These are phyloP conservation scores for Tineola bisselliella DNA, from an alignment of 2,888 invertebrate species.

Conservation along the genomic window DNA sequence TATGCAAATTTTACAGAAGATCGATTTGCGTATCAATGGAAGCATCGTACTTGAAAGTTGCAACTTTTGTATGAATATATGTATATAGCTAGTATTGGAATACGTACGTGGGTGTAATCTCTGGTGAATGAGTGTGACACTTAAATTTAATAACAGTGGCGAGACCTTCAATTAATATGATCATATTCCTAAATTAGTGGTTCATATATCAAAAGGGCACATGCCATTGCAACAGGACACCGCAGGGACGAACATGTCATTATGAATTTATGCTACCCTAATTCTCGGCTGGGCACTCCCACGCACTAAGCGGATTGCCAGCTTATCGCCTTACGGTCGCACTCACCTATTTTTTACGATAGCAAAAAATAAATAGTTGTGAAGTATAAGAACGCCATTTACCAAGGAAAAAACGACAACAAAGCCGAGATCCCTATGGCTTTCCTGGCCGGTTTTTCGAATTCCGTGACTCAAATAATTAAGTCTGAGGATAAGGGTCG, in stretches of 20 bases:
- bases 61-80: neutral
- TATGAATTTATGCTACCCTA: conserved; percentile 55
- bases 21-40: neutral
- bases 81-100: neutral
- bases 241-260: conserved; percentile 27
- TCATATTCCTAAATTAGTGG: conserved; percentile 15
- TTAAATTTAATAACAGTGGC: neutral
- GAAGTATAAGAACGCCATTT: conserved; percentile 39
- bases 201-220: conserved; percentile 9
- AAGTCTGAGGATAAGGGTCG: conserved; percentile 53
- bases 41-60: neutral
- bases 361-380: conserved; percentile 50
- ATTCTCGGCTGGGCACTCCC: conserved; percentile 42
- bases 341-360: conserved; percentile 54
- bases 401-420: conserved; percentile 44
- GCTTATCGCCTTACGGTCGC: conserved; percentile 54
- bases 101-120: neutral
- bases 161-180: conserved; percentile 9
- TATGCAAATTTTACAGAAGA: conserved; percentile 9
- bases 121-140: neutral
- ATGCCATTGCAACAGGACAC: conserved; percentile 21
- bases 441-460: conserved; percentile 53
- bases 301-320: conserved; percentile 61
- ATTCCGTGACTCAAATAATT: conserved; percentile 67
- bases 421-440: conserved; percentile 54